Conservation (phyloP, 2,797 vertebrate genomes). For the Galago senegalensis region DNA sequence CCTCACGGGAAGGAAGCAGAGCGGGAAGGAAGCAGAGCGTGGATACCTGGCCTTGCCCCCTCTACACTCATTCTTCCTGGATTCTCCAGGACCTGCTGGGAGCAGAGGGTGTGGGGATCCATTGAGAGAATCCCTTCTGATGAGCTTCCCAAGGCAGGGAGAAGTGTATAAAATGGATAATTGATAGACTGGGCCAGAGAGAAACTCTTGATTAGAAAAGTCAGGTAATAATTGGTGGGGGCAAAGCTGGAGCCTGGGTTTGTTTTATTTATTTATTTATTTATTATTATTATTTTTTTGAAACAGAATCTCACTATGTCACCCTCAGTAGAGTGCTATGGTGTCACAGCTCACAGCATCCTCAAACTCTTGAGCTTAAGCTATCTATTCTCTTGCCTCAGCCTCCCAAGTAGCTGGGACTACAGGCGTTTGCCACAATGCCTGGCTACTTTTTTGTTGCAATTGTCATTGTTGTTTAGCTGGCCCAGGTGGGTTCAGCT, state of each 20-base stretch:
- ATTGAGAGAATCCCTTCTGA: neutral
- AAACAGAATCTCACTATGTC: no score
- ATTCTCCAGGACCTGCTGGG: neutral
- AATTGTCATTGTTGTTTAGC: no score
- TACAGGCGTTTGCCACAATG: no score
- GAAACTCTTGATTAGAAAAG: constrained; percentile 28
- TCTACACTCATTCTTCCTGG: neutral
- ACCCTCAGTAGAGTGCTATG: no score
- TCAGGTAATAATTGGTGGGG: neutral
- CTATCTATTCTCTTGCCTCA: no score
- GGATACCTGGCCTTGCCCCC: neutral
- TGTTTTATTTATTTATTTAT: neutral
- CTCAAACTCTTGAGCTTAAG: no score
- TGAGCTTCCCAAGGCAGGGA: neutral
- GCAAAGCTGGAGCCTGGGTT: neutral
- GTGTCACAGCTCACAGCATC: no score
- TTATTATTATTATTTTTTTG: no score
- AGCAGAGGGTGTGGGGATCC: neutral
- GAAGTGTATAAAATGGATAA: neutral
- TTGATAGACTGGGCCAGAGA: neutral
- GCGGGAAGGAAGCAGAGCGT: neutral
- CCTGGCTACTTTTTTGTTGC: no score
- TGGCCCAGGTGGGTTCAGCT: no score
- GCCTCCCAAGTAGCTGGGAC: no score
- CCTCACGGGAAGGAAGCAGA: neutral